Base-by-base conservation (phyloP, 2,888 invertebrate species). In the Trachelus troglodyta region DNA sequence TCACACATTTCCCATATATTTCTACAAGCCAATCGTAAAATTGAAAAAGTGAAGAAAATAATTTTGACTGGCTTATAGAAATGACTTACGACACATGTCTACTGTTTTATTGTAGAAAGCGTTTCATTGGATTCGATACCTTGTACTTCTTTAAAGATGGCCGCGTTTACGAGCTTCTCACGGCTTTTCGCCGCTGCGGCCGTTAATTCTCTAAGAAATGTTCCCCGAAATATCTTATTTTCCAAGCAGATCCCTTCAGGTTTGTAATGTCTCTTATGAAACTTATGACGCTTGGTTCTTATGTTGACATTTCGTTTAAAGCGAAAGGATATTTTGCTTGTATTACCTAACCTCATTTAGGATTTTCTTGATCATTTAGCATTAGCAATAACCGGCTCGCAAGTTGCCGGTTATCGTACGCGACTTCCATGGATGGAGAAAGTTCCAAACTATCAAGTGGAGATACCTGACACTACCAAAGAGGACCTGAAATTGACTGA, bases 361-460 rank as follows among this genome's bases (percentile, higher is more conserved):
- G 56, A 9, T 23, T 56, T 56, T 56, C 23, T 37, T 31, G 75
- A 75, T 74, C 56, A 15, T 75, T n/a, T 69, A 56, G 73, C 30
- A 69, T 34, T 77, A 40, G 75, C 33, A 77, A 75, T 56, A 56
- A 56, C 56, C 15, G 23, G 56, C 9, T 37, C 74, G n/a, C 34
- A 73, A 74, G 69, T 76, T 71, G 85, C 84, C 34, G 81, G 77
- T n/a, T 76, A 81, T 56, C 79, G 81, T n/a, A 79, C 76, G 30
- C 11, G 6, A 69, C 76, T 87, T 35, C 88, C 89, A 75, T 91
- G 89, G 90, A 81, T 89, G n/a, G 80, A 71, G 1, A 11, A 76
- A 31, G 34, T 34, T 11, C 83, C 84, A 23, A 79, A 82, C 11
- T 79, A 83, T 76, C 86, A 88, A 82, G 79, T 79, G 15, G 85